Conservation (phyloP, 2,113 vertebrate species). For the Astatotilapia flaviijosephi region DNA sequence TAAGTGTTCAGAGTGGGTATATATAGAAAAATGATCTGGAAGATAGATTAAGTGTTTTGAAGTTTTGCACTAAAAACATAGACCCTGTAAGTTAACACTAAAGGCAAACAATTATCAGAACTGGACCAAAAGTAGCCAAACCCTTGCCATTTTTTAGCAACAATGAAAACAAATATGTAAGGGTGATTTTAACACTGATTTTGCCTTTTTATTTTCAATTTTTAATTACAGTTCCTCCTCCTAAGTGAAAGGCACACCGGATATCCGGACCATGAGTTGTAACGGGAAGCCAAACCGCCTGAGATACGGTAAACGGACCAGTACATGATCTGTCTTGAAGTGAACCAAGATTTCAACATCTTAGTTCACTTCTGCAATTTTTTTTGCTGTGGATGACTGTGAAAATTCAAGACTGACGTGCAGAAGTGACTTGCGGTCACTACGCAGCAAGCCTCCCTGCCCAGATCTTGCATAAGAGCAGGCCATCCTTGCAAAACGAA, state of each 20-base stretch:
- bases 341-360: conserved; percentile 68
- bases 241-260: conserved; percentile 30
- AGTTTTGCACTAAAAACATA: background rate
- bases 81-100: background rate
- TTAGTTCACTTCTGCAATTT: conserved; percentile 67
- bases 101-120: background rate
- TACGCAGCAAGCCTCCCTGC: conserved; percentile 47
- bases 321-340: conserved; percentile 50
- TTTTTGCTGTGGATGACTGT: conserved; percentile 53
- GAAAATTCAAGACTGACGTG: conserved; percentile 49
- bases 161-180: background rate
- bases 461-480: conserved; percentile 52
- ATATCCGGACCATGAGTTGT: conserved; percentile 45
- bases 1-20: background rate
- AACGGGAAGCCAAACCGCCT: conserved; percentile 56
- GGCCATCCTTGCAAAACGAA: conserved; percentile 42
- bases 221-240: conserved; percentile 9
- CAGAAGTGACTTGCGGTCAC: conserved; percentile 65
- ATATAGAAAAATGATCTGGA: background rate
- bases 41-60: background rate
- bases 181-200: background rate
- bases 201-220: background rate
- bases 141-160: background rate
- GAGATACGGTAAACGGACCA: conserved; percentile 60
- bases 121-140: background rate